Percentiles rank a stretch among this genome's conserved stretches.
Conservation (phyloP, 2,797 vertebrate genomes). For the Sylvia borin region DNA sequence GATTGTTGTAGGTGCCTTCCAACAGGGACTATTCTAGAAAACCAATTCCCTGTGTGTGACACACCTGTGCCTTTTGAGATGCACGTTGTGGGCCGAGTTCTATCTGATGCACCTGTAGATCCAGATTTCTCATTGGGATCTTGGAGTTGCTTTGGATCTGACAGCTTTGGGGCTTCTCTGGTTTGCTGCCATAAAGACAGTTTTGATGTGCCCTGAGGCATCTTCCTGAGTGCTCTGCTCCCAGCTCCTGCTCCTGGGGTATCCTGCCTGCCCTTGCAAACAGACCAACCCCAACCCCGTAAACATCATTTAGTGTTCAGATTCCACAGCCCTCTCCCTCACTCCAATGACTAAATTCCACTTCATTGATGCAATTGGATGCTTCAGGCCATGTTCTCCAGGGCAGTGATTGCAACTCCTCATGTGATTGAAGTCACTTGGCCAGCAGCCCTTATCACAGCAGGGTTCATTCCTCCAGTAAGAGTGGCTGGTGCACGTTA, state of each 20-base stretch:
- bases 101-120: not conserved
- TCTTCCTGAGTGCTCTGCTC: not conserved
- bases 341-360: not conserved
- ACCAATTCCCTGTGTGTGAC: not conserved
- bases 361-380: not conserved
- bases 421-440: slow-evolving; percentile 7
- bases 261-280: fast-evolving
- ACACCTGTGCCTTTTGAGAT: not conserved
- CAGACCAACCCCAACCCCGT: not conserved
- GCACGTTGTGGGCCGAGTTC: not conserved
- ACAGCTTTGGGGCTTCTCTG: not conserved
- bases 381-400: not conserved
- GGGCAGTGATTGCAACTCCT: not conserved
- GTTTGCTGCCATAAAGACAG: not conserved
- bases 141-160: not conserved
- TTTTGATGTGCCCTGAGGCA: not conserved
- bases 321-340: not conserved
- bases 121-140: not conserved
- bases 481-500: not conserved
- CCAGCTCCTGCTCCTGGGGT: not conserved
- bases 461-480: not conserved
- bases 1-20: not conserved
- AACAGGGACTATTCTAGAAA: not conserved
- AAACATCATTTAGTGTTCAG: not conserved
- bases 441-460: not conserved